Conservation (phyloP, 2,797 vertebrate species). For the Xerus rutilus region DNA sequence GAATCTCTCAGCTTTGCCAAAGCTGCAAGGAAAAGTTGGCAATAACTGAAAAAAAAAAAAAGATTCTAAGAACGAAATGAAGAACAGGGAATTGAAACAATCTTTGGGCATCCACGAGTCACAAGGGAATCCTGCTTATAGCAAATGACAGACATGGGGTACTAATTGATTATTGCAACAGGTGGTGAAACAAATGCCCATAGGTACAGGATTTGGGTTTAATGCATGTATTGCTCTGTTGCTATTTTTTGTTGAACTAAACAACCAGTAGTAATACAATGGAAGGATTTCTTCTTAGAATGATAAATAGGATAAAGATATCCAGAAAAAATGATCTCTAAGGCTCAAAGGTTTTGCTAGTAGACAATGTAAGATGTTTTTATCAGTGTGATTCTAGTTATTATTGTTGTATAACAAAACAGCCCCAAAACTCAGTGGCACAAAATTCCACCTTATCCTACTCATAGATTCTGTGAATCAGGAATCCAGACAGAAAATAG, state of each 20-base stretch:
- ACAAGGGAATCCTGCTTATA: not conserved
- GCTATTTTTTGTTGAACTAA: not conserved
- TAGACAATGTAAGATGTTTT: not conserved
- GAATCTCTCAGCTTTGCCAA: not conserved
- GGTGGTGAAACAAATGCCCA: not conserved
- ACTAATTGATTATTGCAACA: not conserved
- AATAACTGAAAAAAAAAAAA: not conserved
- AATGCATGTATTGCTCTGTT: not conserved
- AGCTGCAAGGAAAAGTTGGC: not conserved
- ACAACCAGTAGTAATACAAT: not conserved
- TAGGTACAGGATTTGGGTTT: not conserved
- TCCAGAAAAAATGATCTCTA: not conserved
- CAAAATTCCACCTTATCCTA: not conserved
- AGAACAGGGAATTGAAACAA: not conserved
- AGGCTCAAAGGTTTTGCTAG: not conserved
- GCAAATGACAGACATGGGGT: not conserved
- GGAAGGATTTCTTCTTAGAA: constrained; percentile 22
- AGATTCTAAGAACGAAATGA: not conserved
- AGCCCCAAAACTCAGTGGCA: not conserved
- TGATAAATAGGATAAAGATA: not conserved
- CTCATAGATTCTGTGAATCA: not conserved
- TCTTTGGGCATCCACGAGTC: not conserved
- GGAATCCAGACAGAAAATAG: not conserved
- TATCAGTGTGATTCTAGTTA: not conserved
- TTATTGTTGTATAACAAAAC: not conserved